These are phyloP conservation scores for Cinara cedri DNA, from an alignment of 2,888 invertebrate species.

Conservation along the genomic window DNA sequence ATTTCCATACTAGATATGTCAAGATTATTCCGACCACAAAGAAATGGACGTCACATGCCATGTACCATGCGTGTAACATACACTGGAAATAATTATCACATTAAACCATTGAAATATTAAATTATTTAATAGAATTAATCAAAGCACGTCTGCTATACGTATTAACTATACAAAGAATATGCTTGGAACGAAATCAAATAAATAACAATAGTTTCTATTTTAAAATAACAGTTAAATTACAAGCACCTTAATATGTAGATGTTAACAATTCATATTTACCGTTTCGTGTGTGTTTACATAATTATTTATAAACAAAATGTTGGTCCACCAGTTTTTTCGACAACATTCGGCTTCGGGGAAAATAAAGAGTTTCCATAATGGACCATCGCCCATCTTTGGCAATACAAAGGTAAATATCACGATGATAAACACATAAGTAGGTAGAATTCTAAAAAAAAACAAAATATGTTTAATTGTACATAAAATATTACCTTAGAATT, in stretches of 20 bases:
- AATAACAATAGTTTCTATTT: too few relatives aligned
- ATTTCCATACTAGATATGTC: conserved; percentile 58
- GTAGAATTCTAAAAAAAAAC: conserved; percentile 11
- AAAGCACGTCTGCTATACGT: too few relatives aligned
- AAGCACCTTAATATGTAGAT: too few relatives aligned
- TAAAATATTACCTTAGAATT: too few relatives aligned
- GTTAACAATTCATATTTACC: too few relatives aligned
- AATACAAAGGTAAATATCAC: conserved; percentile 23
- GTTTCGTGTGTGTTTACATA: conserved; percentile 33
- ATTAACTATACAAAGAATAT: too few relatives aligned
- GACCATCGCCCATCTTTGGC: conserved; percentile 38
- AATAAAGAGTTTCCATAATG: conserved; percentile 37
- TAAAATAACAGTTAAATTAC: too few relatives aligned
- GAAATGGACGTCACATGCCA: conserved; percentile 60
- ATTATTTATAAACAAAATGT: conserved; percentile 44
- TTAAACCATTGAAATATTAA: too few relatives aligned
- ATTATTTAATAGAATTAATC: too few relatives aligned
- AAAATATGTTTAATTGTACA: conserved; percentile 3
- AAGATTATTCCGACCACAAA: conserved; percentile 58
- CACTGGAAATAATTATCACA: conserved; percentile 59
- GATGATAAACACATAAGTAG: conserved; percentile 9
- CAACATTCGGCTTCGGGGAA: conserved; percentile 36
- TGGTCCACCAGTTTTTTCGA: conserved; percentile 45
- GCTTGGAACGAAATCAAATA: too few relatives aligned
- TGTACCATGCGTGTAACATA: conserved; percentile 60